These are phyloP conservation scores for Eumerus sabulonum DNA, from an alignment of 2,888 invertebrate genomes.

Conservation along the genomic window DNA sequence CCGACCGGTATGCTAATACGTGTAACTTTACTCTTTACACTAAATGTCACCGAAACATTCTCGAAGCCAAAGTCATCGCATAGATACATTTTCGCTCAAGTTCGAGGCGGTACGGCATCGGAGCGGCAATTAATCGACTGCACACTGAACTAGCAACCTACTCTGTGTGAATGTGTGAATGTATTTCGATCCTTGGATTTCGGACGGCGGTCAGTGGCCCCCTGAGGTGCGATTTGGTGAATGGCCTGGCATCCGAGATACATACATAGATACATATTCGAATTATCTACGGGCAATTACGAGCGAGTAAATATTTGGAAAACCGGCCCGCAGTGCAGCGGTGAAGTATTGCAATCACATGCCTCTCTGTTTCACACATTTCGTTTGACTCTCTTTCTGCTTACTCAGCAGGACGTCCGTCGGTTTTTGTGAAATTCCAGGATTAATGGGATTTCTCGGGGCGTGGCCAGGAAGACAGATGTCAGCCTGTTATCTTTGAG, in stretches of 20 bases:
- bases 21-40: slow-evolving; percentile 11
- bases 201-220: no score
- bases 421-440: slow-evolving; percentile 40
- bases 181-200: no score
- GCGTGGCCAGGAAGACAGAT: slow-evolving; percentile 46
- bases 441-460: slow-evolving; percentile 37
- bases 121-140: slow-evolving; percentile 4
- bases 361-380: slow-evolving; percentile 25
- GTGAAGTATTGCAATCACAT: slow-evolving; percentile 54
- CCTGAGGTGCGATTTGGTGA: slow-evolving; percentile 23
- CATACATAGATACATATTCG: slow-evolving; percentile 18
- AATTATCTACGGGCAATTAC: slow-evolving; percentile 55
- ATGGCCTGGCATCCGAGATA: slow-evolving; percentile 10
- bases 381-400: slow-evolving; percentile 1
- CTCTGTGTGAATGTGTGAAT: neutral
- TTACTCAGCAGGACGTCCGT: slow-evolving; percentile 50
- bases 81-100: slow-evolving; percentile 34
- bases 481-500: slow-evolving; percentile 38
- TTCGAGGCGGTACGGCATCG: slow-evolving; percentile 30
- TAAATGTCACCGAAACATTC: slow-evolving; percentile 34
- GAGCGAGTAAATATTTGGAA: slow-evolving; percentile 48
- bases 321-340: slow-evolving; percentile 37
- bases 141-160: slow-evolving; percentile 21
- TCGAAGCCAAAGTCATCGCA: slow-evolving; percentile 15
- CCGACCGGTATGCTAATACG: slow-evolving; percentile 28